Base-by-base conservation (phyloP, 2,888 invertebrate species). In the Acleris literana region DNA sequence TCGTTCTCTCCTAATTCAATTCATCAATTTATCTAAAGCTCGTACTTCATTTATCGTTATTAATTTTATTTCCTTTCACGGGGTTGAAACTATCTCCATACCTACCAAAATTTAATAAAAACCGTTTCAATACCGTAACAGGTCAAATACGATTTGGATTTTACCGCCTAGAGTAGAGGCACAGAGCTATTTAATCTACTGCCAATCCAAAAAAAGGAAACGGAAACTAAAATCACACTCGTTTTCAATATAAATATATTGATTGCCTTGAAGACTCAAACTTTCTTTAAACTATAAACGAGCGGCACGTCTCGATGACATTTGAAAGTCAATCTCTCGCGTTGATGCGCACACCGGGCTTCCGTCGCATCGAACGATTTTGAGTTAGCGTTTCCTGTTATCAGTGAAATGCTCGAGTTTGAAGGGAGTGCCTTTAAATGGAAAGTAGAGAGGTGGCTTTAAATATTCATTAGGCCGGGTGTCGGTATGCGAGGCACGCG, bases 401-500 rank as follows among this genome's bases (percentile, higher is more conserved):
- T 78, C 74, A 74, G 68, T 73, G 76, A 77, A 78, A 70, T 71
- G 73, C 73, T 74, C 67, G 58, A 68, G 66, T 72, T 81, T 75
- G 74, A 79, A 73, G 69, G 70, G 70, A 83, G 80, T 77, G 78
- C 72, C 79, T 80, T 75, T 81, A 81, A 81, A 86, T 86, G 88
- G 90, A 90, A 90, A 90, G 88, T 86, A 76, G 80, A 82, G 79
- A 74, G 76, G 75, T 76, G 76, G 76, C 73, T 71, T 72, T 87
- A 79, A 85, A 90, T 90, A 90, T 87, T 88, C 86, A 90, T 90
- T 83, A 88, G 84, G 81, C 81, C 75, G 76, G 69, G 73, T 70
- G 71, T 79, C 70, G 81, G 84, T 86, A 90, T 90, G 87, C 88
- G 72, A 76, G 74, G 74, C 77, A 77, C 83, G 84, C 76, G 75